Evolutionary conservation across 1,140 invertebrate genomes (phyloP).

Genomic region (Drosophila nasuta): DNA sequence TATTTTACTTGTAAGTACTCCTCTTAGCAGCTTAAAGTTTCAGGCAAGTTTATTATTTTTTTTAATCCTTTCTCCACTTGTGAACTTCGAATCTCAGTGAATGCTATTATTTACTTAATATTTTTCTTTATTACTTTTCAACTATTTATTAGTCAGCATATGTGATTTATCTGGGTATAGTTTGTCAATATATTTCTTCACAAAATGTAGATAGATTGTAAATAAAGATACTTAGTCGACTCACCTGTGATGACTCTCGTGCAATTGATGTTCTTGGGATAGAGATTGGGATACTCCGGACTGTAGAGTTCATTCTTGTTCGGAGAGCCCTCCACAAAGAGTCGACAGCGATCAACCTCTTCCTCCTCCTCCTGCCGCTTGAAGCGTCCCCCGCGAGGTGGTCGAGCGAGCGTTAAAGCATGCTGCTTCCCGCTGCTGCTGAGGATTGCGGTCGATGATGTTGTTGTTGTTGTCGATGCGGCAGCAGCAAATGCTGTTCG

Average conservation of each 20-base stretch:
- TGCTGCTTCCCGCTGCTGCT: not conserved
- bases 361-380: conserved; percentile 64
- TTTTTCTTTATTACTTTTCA: too few relatives aligned
- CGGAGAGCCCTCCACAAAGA: conserved; percentile 87
- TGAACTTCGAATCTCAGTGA: too few relatives aligned
- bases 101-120: too few relatives aligned
- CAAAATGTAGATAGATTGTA: too few relatives aligned
- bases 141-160: too few relatives aligned
- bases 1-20: too few relatives aligned
- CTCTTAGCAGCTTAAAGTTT: too few relatives aligned
- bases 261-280: conserved; percentile 90
- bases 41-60: too few relatives aligned
- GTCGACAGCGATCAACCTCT: conserved; percentile 77
- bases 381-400: conserved; percentile 41
- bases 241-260: conserved; percentile 89
- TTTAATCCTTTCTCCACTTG: too few relatives aligned
- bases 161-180: too few relatives aligned
- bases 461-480: not conserved
- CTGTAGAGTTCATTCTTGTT: conserved; percentile 89
- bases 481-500: conserved; percentile 12
- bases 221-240: conserved; percentile 28
- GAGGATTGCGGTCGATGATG: not conserved
- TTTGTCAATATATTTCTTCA: too few relatives aligned
- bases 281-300: conserved; percentile 90
- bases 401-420: conserved; percentile 42